A percentile compares a stretch with the other conserved stretches of the same genome.
Conservation (phyloP, 2,888 invertebrate genomes). For the Pristionchus arcanus region DNA sequence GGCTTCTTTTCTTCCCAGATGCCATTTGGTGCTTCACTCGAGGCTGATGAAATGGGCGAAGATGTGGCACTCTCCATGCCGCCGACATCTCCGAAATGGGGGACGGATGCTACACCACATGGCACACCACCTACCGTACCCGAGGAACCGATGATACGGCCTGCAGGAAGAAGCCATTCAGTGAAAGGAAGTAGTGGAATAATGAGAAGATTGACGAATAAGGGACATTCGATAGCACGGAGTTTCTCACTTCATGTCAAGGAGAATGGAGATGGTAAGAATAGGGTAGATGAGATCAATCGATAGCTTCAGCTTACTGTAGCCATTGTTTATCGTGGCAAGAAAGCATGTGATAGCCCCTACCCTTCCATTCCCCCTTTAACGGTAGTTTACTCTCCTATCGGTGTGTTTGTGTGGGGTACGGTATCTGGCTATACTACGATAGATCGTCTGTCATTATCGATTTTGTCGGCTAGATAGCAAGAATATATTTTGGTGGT, state of each 20-base stretch:
- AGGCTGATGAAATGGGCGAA: conserved; percentile 35
- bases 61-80: neutral
- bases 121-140: conserved; percentile 33
- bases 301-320: conserved; percentile 32
- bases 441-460: neutral
- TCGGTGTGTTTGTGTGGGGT: conserved; percentile 43
- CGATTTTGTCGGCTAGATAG: conserved; percentile 2
- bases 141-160: conserved; percentile 29
- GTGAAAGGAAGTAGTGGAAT: conserved; percentile 64
- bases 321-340: conserved; percentile 21
- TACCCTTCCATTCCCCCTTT: neutral
- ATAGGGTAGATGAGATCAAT: conserved; percentile 10
- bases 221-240: conserved; percentile 49
- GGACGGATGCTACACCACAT: conserved; percentile 6
- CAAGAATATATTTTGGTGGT: neutral
- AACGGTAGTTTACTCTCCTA: conserved; percentile 21
- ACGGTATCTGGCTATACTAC: neutral
- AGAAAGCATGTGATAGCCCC: conserved; percentile 44
- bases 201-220: conserved; percentile 62
- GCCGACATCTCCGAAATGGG: conserved; percentile 34
- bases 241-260: conserved; percentile 50
- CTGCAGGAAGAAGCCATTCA: conserved; percentile 61
- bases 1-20: conserved; percentile 5
- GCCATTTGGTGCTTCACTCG: conserved; percentile 4
- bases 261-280: conserved; percentile 44